Evolutionary conservation across 2,113 vertebrate species (phyloP).

Genomic region (Vidua chalybeata): DNA sequence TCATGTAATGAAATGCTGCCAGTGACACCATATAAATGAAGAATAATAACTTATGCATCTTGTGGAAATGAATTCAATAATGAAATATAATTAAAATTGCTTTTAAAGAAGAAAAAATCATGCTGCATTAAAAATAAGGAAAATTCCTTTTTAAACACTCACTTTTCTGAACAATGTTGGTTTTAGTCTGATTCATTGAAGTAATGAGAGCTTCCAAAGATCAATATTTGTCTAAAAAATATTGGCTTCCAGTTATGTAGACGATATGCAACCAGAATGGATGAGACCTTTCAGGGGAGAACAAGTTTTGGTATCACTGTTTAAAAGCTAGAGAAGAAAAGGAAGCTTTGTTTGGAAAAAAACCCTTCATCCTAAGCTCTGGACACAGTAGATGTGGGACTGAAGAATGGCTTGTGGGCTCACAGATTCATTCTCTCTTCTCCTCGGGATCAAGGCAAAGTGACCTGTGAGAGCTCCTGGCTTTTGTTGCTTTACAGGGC

Average conservation of each 20-base stretch:
- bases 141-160: neutral
- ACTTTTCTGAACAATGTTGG: neutral
- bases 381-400: neutral
- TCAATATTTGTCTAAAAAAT: neutral
- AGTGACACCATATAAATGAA: slow-evolving; percentile 37
- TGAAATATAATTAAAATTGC: neutral
- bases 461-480: neutral
- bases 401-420: neutral
- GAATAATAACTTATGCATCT: slow-evolving; percentile 20
- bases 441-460: neutral
- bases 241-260: neutral
- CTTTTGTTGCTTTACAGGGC: neutral
- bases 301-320: neutral
- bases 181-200: neutral
- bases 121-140: neutral
- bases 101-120: neutral
- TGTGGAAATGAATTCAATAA: slow-evolving; percentile 16
- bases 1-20: slow-evolving; percentile 48
- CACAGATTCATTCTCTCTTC: neutral
- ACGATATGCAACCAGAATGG: neutral
- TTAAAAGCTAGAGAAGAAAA: neutral
- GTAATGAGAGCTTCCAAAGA: neutral
- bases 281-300: neutral
- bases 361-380: neutral
- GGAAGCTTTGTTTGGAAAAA: neutral